Evolutionary conservation across 2,113 vertebrate genomes (phyloP), one percentile per base, ranked within the genome.

Genomic region (Illadopsis cleaveri): DNA sequence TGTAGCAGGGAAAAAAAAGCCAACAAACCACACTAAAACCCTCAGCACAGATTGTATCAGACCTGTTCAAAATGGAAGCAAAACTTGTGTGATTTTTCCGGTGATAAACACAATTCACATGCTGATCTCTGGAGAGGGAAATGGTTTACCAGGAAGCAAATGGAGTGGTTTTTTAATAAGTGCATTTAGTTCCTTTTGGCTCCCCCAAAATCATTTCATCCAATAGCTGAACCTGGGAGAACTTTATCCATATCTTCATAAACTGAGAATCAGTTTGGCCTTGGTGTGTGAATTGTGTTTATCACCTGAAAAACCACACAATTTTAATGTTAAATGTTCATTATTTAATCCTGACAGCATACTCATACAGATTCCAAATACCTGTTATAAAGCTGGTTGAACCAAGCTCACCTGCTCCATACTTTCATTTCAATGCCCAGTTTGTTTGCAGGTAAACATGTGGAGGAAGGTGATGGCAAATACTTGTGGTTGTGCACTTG

Each of bases 271-370:
- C 0, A 2, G 6, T 61, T 72, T 30, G 40, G 38, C 23, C 12
- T 28, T 45, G 27, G 6, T 15, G 12, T 53, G 33, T 45, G 38
- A 60, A 6, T 27, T 45, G 30, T 24, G 71, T 37, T 86, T 53
- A 45, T 9, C 19, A 24, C 19, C 73, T 45, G 38, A 53, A 61
- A 78, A 69, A 11, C 35, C 47, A 24, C 54, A 53, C 54, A 7
- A 2, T 48, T 48, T 61, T 50, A 15, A 53, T 72, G 82, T 31
- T 28, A 15, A 77, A 24, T 60, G 37, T 9, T 3, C 37, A 15
- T 2, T 0, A 15, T 2, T 0, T 23, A 28, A 79, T 28, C 20
- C 65, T 82, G 37, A 44, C 61, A 68, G 66, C 30, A 0, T 11
- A 20, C 61, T 79, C 38, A n/a, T n/a, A 6, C 23, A 35, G 12